A percentile compares a stretch with the other conserved stretches of the same genome.
These are phyloP conservation scores for Latrodectus geometricus DNA, from an alignment of 1,140 invertebrate species.

Conservation along the genomic window DNA sequence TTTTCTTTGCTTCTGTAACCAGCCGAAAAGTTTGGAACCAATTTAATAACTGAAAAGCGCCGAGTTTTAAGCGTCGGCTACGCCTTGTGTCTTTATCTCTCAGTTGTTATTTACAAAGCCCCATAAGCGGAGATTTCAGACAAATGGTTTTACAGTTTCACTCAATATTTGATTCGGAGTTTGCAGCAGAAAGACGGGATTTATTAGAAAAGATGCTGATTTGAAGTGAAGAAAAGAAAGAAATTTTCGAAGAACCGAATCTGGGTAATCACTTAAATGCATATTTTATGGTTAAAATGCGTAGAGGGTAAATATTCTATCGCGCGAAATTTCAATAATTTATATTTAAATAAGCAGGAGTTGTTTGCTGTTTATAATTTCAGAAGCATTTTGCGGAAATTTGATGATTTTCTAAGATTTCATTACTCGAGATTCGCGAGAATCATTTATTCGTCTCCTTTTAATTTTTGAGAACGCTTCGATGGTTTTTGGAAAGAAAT, in stretches of 20 bases:
- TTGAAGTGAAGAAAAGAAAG: constrained; percentile 12
- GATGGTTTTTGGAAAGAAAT: constrained; percentile 4
- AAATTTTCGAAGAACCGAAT: constrained; percentile 16
- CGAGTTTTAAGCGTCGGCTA: not conserved
- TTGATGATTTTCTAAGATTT: constrained; percentile 2
- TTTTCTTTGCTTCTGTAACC: constrained; percentile 1
- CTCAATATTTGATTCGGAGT: too few species aligned
- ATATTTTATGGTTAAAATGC: constrained; percentile 19
- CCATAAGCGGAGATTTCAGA: not conserved
- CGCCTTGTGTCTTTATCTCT: not conserved
- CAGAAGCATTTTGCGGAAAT: not conserved
- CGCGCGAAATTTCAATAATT: constrained; percentile 15
- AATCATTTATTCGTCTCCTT: not conserved
- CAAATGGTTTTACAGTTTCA: too few species aligned
- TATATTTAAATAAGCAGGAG: constrained; percentile 22
- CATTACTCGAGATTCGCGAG: not conserved
- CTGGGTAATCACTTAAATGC: constrained; percentile 3
- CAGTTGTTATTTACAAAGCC: constrained; percentile 28
- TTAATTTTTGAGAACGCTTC: not conserved
- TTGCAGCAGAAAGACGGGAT: not conserved
- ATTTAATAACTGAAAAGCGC: constrained; percentile 29
- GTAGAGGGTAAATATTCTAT: constrained; percentile 19
- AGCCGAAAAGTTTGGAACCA: not conserved
- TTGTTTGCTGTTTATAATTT: constrained; percentile 9
- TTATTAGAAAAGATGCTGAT: constrained; percentile 20